These are phyloP conservation scores for Centropus bengalensis DNA, from an alignment of 2,113 vertebrate species.

Conservation along the genomic window DNA sequence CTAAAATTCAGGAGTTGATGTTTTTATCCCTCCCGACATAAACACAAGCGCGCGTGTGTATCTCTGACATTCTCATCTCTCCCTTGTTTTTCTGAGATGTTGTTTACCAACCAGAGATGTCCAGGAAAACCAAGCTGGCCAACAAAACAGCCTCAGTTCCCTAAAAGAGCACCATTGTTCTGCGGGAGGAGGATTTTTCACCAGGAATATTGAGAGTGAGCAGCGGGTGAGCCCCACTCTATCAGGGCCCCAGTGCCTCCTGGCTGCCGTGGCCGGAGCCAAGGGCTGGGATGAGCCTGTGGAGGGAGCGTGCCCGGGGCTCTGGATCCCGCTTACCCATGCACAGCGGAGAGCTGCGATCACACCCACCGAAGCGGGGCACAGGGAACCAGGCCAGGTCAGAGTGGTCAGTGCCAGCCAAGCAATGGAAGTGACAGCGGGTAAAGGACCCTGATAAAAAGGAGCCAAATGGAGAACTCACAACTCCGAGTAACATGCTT, in stretches of 20 bases:
- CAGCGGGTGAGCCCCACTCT: neutral
- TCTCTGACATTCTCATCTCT: neutral
- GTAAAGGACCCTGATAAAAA: neutral
- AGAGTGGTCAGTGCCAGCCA: rapidly evolving
- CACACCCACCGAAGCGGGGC: neutral
- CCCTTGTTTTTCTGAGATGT: neutral
- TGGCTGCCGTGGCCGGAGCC: too few species aligned
- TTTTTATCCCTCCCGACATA: neutral
- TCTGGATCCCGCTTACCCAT: neutral
- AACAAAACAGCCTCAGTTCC: neutral
- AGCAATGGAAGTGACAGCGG: rapidly evolving
- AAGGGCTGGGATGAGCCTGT: constrained; percentile 3
- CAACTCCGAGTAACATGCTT: neutral
- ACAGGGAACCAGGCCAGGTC: neutral
- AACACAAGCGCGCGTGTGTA: neutral
- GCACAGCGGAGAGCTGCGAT: too few species aligned
- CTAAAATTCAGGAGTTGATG: neutral
- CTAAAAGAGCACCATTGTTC: neutral
- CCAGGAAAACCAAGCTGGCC: neutral
- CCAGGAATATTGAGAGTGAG: neutral
- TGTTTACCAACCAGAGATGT: constrained; percentile 26
- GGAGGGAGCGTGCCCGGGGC: neutral
- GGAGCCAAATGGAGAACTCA: neutral
- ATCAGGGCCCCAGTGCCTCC: too few species aligned
- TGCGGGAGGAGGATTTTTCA: neutral